Evolutionary conservation across 2,888 invertebrate species (phyloP).

Genomic region (Drosophila meridiana): DNA sequence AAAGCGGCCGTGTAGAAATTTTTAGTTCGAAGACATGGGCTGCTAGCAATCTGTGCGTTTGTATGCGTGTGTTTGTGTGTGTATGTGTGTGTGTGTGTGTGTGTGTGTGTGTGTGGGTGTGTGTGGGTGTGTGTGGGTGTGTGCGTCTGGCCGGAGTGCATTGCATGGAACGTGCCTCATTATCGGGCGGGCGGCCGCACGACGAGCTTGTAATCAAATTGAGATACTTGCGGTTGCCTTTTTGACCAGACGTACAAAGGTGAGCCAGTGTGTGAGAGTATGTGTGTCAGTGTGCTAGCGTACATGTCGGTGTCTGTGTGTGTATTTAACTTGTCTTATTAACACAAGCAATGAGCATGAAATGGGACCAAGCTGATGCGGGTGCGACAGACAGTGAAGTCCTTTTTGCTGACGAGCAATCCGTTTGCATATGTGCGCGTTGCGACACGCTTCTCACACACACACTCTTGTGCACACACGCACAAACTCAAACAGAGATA

Average conservation of each 20-base stretch:
- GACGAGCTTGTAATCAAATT: constrained; percentile 65
- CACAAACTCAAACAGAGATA: neutral
- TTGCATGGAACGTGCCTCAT: constrained; percentile 45
- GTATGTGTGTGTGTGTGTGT: neutral
- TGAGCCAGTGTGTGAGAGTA: neutral
- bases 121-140: neutral
- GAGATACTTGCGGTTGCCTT: constrained; percentile 59
- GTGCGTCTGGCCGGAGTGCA: constrained; percentile 17
- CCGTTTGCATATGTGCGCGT: constrained; percentile 14
- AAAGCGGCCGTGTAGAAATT: constrained; percentile 29
- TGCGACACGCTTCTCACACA: constrained; percentile 20
- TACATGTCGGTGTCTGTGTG: neutral
- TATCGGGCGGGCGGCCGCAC: constrained; percentile 30
- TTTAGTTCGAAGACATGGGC: constrained; percentile 23
- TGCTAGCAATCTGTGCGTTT: neutral
- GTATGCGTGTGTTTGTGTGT: neutral
- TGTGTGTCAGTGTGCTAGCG: neutral
- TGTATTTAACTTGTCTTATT: constrained; percentile 25
- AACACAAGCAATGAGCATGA: constrained; percentile 52
- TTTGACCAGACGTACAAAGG: constrained; percentile 32
- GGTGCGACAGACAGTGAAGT: constrained; percentile 38
- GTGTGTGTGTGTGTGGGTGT: constrained; percentile 1
- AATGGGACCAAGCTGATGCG: constrained; percentile 38
- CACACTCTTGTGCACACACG: neutral
- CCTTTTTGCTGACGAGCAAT: constrained; percentile 14